Conservation (phyloP, 1,140 invertebrate species). For the Triops longicaudatus region DNA sequence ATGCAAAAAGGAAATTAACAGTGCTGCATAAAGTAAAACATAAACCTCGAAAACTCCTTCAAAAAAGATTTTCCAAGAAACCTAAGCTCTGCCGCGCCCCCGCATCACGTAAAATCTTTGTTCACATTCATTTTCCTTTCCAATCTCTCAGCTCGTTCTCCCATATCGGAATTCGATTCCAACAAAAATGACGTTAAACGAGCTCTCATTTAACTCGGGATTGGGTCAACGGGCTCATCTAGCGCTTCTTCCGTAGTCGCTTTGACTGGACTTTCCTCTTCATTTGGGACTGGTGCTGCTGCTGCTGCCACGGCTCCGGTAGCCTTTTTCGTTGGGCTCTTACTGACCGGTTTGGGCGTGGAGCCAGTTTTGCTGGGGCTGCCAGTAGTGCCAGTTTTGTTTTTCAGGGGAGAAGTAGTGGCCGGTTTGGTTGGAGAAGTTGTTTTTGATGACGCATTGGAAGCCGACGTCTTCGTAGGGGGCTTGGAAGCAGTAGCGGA, state of each 20-base stretch:
- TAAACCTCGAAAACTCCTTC: neutral
- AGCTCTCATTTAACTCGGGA: neutral
- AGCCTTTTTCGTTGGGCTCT: slow-evolving; percentile 9
- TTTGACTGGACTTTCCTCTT: neutral
- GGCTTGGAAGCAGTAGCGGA: neutral
- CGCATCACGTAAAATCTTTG: neutral
- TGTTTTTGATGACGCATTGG: neutral
- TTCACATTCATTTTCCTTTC: neutral
- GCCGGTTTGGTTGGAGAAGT: slow-evolving; percentile 16
- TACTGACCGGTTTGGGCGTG: neutral
- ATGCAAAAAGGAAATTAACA: neutral
- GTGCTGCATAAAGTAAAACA: neutral
- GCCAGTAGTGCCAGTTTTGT: slow-evolving; percentile 18
- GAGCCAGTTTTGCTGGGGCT: neutral
- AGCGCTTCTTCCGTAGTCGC: neutral
- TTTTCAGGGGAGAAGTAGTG: neutral
- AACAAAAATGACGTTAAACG: neutral
- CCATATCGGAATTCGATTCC: neutral
- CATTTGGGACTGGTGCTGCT: neutral
- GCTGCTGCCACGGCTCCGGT: neutral
- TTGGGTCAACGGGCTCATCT: neutral
- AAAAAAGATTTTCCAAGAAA: neutral
- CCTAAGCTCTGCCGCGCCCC: neutral
- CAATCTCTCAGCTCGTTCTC: neutral
- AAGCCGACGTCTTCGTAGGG: neutral